These are phyloP conservation scores for Mixornis gularis DNA, from an alignment of 2,113 vertebrate species.

Conservation along the genomic window DNA sequence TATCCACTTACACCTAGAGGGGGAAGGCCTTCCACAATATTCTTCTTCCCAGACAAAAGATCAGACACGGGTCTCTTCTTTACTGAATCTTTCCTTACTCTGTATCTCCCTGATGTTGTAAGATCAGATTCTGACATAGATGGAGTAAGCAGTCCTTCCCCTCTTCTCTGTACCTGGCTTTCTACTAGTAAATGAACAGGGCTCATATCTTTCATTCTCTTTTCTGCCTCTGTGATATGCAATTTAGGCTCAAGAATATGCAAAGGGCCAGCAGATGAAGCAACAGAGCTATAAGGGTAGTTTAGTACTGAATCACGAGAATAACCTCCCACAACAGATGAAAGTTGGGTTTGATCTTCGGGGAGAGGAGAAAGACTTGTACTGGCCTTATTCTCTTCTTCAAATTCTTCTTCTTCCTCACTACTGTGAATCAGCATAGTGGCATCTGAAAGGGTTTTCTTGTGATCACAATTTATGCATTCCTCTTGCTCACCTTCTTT, in stretches of 20 bases:
- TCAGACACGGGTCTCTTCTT: slow-evolving; percentile 90
- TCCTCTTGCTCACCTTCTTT: slow-evolving; percentile 73
- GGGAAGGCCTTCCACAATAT: slow-evolving; percentile 85
- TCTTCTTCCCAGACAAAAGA: slow-evolving; percentile 83
- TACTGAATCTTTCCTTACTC: slow-evolving; percentile 78
- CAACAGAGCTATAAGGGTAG: slow-evolving; percentile 74
- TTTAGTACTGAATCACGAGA: slow-evolving; percentile 71
- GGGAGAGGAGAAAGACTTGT: slow-evolving; percentile 68
- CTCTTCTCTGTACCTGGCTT: slow-evolving; percentile 59
- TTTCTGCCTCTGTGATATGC: slow-evolving; percentile 74
- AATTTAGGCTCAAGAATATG: slow-evolving; percentile 80
- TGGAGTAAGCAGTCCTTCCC: slow-evolving; percentile 78
- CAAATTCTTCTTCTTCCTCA: slow-evolving; percentile 88
- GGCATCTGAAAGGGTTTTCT: slow-evolving; percentile 92
- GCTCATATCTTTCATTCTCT: slow-evolving; percentile 57
- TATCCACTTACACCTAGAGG: slow-evolving; percentile 83
- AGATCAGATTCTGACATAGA: slow-evolving; percentile 91
- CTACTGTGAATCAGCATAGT: slow-evolving; percentile 98
- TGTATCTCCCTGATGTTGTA: slow-evolving; percentile 78
- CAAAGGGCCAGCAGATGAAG: slow-evolving; percentile 65
- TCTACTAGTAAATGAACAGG: slow-evolving; percentile 60
- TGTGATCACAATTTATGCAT: slow-evolving; percentile 80
- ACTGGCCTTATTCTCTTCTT: slow-evolving; percentile 75
- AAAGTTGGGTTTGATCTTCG: slow-evolving; percentile 54
- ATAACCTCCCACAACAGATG: slow-evolving; percentile 64